Conservation (phyloP, 2,888 invertebrate species). For the Cosmia trapezina region DNA sequence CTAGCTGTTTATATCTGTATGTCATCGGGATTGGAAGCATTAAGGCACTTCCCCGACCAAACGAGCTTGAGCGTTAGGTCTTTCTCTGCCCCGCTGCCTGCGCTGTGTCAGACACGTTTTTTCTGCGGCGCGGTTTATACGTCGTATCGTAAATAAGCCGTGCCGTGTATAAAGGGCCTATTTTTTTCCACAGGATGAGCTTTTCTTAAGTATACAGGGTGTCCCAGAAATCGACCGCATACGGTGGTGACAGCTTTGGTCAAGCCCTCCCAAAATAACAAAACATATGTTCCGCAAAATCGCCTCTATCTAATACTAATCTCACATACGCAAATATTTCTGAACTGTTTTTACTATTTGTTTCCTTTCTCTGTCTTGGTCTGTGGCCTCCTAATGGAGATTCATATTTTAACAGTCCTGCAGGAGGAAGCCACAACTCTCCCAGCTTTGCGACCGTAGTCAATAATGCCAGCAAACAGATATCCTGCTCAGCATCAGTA, state of each 20-base stretch:
- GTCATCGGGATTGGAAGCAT: background rate
- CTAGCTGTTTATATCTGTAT: background rate
- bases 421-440: background rate
- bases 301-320: background rate
- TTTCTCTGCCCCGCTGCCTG: too few species aligned
- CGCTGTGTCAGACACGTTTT: too few species aligned
- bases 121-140: too few species aligned
- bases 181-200: background rate
- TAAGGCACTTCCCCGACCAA: too few species aligned
- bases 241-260: too few species aligned
- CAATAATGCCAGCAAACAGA: background rate
- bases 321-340: background rate
- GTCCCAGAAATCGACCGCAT: too few species aligned
- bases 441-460: background rate
- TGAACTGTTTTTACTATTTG: background rate
- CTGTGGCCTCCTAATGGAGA: background rate
- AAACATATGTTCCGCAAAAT: too few species aligned
- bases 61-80: too few species aligned
- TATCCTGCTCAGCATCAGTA: background rate
- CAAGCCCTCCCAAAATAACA: too few species aligned
- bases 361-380: background rate
- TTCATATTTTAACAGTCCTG: background rate
- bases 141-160: too few species aligned
- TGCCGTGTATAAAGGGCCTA: too few species aligned
- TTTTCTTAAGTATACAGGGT: too few species aligned